A percentile compares a stretch with the other conserved stretches of the same genome.
Evolutionary conservation across 2,797 vertebrate species (phyloP).

Genomic region (Strix occidentalis): DNA sequence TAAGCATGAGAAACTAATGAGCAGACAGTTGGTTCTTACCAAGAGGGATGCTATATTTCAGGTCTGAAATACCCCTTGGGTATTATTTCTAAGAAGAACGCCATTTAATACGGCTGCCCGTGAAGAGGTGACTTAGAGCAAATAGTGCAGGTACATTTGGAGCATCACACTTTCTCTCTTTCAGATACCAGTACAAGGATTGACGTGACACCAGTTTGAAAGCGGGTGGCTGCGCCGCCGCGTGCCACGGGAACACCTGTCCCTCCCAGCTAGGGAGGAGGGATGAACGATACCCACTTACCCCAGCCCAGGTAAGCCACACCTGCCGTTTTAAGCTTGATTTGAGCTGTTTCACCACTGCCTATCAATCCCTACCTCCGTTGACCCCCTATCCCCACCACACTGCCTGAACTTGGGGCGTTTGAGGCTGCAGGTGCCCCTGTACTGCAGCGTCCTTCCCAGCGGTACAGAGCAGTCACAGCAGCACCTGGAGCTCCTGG

Average conservation of each 20-base stretch:
- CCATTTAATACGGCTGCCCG: accelerated
- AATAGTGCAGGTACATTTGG: accelerated
- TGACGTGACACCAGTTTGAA: neutral
- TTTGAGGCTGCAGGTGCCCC: neutral
- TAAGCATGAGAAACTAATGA: neutral
- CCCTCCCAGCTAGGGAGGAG: neutral
- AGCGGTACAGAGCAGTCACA: neutral
- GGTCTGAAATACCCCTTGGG: neutral
- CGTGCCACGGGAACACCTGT: accelerated
- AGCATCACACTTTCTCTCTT: neutral
- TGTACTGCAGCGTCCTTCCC: neutral
- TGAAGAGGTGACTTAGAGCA: neutral
- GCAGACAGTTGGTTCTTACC: neutral
- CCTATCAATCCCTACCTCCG: neutral
- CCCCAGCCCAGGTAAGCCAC: neutral
- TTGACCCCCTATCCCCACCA: neutral
- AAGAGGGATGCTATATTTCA: neutral
- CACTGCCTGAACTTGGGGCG: neutral
- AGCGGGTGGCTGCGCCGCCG: neutral
- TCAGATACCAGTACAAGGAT: accelerated
- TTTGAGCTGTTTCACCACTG: neutral
- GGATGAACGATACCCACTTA: neutral
- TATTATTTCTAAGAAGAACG: neutral
- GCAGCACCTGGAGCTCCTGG: neutral
- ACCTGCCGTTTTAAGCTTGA: neutral